phyloP scores from a whole-genome alignment of 2,888 invertebrate genomes.

The Nymphalis c-album region DNA sequence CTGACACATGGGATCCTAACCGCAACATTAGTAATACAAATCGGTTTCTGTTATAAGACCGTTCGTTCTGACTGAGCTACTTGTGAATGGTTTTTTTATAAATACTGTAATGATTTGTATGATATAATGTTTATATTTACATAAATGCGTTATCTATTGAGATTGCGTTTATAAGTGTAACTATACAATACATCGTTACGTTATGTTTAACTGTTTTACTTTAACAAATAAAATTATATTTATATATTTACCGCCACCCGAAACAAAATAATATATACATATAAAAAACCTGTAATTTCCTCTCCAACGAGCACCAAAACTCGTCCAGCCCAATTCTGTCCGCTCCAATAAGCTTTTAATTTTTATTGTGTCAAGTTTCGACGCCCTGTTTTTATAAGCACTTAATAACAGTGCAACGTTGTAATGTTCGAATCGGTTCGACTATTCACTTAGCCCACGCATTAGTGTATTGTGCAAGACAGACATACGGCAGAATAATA shows the following conservation, averaged over 20 bases:
- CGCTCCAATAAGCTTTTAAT: constrained; percentile 37
- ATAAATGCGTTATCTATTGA: too few relatives aligned
- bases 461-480: constrained; percentile 5
- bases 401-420: constrained; percentile 4
- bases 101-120: neutral
- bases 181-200: too few relatives aligned
- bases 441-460: constrained; percentile 7
- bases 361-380: constrained; percentile 39
- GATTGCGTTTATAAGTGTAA: too few relatives aligned
- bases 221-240: too few relatives aligned
- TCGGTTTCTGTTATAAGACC: constrained; percentile 19
- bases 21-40: constrained; percentile 38
- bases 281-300: constrained; percentile 12
- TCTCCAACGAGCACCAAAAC: constrained; percentile 21
- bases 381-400: constrained; percentile 34
- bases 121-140: too few relatives aligned
- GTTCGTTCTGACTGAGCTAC: neutral
- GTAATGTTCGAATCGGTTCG: neutral
- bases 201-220: too few relatives aligned
- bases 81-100: neutral
- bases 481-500: neutral
- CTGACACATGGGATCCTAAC: constrained; percentile 48
- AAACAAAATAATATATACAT: neutral
- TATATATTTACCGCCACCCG: too few relatives aligned
- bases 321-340: constrained; percentile 35